A percentile compares a stretch with the other conserved stretches of the same genome.
phyloP scores from a whole-genome alignment of 2,888 invertebrate species.

The Orthosia incerta region DNA sequence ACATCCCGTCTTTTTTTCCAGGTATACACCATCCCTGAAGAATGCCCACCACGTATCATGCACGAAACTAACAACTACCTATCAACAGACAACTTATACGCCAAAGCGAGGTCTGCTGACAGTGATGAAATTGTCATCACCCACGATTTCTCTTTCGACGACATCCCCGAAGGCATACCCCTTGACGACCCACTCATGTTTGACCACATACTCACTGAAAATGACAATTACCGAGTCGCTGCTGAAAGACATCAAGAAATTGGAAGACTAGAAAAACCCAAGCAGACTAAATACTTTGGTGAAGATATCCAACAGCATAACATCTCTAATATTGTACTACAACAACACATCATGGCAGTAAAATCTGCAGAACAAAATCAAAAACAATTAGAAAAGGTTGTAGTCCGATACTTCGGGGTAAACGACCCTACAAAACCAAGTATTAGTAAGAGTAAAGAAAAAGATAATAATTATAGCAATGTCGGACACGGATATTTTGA shows the following conservation, averaged over 20 bases:
- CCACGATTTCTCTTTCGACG: conserved; percentile 83
- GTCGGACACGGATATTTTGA: not conserved
- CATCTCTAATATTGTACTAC: not conserved
- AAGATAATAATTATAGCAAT: not conserved
- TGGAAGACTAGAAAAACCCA: conserved; percentile 24
- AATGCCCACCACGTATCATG: conserved; percentile 81
- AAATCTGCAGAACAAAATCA: not conserved
- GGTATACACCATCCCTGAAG: conserved; percentile 87
- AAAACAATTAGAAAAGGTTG: conserved; percentile 2
- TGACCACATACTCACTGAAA: conserved; percentile 76
- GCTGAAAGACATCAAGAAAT: conserved; percentile 42
- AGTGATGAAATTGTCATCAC: conserved; percentile 81
- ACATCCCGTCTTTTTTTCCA: conserved; percentile 63
- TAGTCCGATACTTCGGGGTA: conserved; percentile 2
- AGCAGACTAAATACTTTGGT: not conserved
- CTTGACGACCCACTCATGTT: conserved; percentile 83
- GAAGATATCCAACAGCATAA: not conserved
- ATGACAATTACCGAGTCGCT: conserved; percentile 56
- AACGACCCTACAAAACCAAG: not conserved
- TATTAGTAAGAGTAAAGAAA: conserved; percentile 13
- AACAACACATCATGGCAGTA: conserved; percentile 3
- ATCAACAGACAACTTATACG: conserved; percentile 81
- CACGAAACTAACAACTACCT: conserved; percentile 76
- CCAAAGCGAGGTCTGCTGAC: conserved; percentile 79
- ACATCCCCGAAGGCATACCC: conserved; percentile 85